Percentiles rank a stretch among this genome's conserved stretches.
Evolutionary conservation across 2,888 invertebrate species (phyloP).

Genomic region (Nephrotoma flavescens): DNA sequence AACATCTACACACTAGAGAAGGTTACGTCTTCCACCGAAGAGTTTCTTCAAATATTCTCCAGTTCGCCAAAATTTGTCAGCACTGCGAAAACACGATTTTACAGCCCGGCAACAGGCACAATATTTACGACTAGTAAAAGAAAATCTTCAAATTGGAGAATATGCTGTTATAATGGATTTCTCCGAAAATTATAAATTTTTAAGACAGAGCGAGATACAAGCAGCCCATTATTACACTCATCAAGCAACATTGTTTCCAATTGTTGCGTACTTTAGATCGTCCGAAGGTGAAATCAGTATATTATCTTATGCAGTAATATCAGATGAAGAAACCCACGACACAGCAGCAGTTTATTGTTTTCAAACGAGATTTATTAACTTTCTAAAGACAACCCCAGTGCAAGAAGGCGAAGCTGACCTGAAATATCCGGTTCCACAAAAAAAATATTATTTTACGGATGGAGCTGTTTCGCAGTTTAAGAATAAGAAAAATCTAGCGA

Average conservation of each 20-base stretch:
- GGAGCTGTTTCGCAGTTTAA: neutral
- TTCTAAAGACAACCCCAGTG: neutral
- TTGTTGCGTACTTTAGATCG: neutral
- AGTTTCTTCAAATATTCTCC: neutral
- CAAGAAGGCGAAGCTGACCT: too few species aligned
- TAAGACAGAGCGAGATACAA: neutral
- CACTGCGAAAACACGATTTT: neutral
- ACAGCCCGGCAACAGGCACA: neutral
- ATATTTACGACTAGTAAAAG: neutral
- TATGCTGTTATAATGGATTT: neutral
- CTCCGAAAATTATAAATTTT: neutral
- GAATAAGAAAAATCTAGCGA: too few species aligned
- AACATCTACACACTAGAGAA: neutral
- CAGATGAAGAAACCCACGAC: neutral
- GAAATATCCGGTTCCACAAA: neutral
- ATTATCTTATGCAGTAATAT: neutral
- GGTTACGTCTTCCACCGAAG: neutral
- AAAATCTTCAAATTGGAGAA: neutral
- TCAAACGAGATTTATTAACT: neutral
- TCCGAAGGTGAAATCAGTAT: neutral
- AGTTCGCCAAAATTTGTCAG: neutral
- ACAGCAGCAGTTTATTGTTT: too few species aligned
- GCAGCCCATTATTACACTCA: neutral
- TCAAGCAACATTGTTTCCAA: neutral
- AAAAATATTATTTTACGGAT: neutral